A percentile compares a stretch with the other conserved stretches of the same genome.
Evolutionary conservation across 2,797 vertebrate species (phyloP).

Genomic region (Danio jaintianensis): DNA sequence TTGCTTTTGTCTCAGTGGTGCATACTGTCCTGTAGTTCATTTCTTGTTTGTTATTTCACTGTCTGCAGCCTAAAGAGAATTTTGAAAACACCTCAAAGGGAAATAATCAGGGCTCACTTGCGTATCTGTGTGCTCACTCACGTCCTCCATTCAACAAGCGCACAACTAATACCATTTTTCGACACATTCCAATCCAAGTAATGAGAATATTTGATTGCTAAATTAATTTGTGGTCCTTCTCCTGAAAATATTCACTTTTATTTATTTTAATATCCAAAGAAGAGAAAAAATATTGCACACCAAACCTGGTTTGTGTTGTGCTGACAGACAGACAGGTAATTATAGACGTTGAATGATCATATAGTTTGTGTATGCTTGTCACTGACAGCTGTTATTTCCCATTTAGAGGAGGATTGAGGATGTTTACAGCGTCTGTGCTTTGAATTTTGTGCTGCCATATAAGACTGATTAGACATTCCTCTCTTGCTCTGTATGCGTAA

Average conservation of each 20-base stretch:
- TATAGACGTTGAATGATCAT: slow-evolving; percentile 25
- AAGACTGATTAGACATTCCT: slow-evolving; percentile 72
- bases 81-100: slow-evolving; percentile 25
- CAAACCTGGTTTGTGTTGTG: not conserved
- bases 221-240: not conserved
- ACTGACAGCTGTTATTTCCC: slow-evolving; percentile 47
- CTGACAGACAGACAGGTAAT: slow-evolving; percentile 34
- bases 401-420: slow-evolving; percentile 42
- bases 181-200: slow-evolving; percentile 30
- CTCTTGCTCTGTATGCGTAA: slow-evolving; percentile 58
- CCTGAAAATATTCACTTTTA: slow-evolving; percentile 22
- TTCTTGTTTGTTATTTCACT: slow-evolving; percentile 10
- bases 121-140: not conserved
- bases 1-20: slow-evolving; percentile 11
- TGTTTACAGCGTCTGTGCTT: slow-evolving; percentile 72
- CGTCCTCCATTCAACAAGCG: slow-evolving; percentile 2
- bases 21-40: slow-evolving; percentile 46
- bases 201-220: slow-evolving; percentile 17
- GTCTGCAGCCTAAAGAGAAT: slow-evolving; percentile 28
- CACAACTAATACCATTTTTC: not conserved
- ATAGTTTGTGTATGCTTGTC: slow-evolving; percentile 2
- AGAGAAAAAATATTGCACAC: not conserved
- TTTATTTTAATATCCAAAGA: slow-evolving; percentile 33
- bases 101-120: slow-evolving; percentile 42
- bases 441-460: slow-evolving; percentile 56